Conservation (phyloP, 2,113 vertebrate species). For the Colaptes auratus region DNA sequence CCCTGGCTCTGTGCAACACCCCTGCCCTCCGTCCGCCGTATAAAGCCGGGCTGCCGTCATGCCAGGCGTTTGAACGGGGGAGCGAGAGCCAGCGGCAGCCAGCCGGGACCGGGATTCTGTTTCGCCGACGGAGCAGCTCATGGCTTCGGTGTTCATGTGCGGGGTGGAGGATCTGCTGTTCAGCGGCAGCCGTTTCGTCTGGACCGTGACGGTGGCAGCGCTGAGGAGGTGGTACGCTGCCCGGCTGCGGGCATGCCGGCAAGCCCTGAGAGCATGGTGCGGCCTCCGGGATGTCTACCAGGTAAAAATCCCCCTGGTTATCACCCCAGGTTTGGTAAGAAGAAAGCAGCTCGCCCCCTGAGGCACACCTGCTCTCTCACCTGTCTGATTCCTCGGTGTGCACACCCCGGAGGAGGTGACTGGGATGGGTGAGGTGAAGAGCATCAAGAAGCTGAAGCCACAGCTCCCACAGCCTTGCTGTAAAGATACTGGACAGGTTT, state of each 20-base stretch:
- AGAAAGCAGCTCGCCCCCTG: neutral
- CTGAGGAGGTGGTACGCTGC: constrained; percentile 87
- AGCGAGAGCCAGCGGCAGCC: neutral
- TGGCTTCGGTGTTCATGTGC: constrained; percentile 87
- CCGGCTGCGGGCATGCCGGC: constrained; percentile 85
- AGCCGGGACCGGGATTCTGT: neutral
- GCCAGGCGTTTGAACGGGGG: neutral
- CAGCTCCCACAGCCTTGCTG: rapidly evolving
- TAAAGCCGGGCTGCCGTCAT: constrained; percentile 26
- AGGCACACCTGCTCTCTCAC: rapidly evolving
- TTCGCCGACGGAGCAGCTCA: constrained; percentile 2
- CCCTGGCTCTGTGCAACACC: constrained; percentile 66
- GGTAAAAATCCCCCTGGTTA: constrained; percentile 65
- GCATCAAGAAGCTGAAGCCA: neutral
- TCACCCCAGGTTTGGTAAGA: rapidly evolving
- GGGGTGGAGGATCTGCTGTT: constrained; percentile 90
- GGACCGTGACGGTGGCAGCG: constrained; percentile 87
- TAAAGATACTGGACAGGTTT: rapidly evolving
- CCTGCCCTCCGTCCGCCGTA: constrained; percentile 6
- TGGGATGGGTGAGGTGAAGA: neutral
- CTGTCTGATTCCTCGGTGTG: neutral
- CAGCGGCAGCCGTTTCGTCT: constrained; percentile 86
- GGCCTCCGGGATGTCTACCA: constrained; percentile 89
- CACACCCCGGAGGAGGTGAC: rapidly evolving
- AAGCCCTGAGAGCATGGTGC: constrained; percentile 87